Evolutionary conservation across 2,888 invertebrate genomes (phyloP).

Genomic region (Leptarthrus brevirostris): DNA sequence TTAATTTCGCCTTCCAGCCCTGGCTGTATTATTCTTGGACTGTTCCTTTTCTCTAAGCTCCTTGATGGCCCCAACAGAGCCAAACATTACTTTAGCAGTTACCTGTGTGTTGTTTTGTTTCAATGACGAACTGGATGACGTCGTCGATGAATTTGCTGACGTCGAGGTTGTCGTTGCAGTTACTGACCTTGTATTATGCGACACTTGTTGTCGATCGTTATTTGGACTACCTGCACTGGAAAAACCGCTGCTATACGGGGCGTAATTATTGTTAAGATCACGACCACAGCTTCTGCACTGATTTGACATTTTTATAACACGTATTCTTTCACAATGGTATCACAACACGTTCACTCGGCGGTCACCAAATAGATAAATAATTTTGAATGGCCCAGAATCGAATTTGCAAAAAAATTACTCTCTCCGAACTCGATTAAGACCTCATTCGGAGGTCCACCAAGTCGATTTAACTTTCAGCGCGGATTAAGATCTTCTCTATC

Average conservation of each 20-base stretch:
- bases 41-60: constrained; percentile 79
- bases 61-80: constrained; percentile 79
- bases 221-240: constrained; percentile 62
- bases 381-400: constrained; percentile 34
- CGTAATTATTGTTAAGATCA: constrained; percentile 67
- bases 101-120: constrained; percentile 67
- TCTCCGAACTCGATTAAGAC: constrained; percentile 24
- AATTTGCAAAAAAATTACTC: constrained; percentile 27
- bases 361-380: constrained; percentile 26
- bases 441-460: constrained; percentile 42
- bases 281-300: constrained; percentile 68
- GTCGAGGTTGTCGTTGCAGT: constrained; percentile 44
- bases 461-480: constrained; percentile 54
- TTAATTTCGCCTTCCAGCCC: constrained; percentile 65
- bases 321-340: constrained; percentile 29
- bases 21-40: constrained; percentile 70
- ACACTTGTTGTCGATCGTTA: constrained; percentile 59
- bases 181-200: constrained; percentile 49
- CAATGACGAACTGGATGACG: constrained; percentile 49
- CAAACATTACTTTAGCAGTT: constrained; percentile 80
- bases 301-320: constrained; percentile 63
- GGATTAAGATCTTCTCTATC: constrained; percentile 54
- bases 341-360: constrained; percentile 35
- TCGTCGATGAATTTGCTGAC: constrained; percentile 8
- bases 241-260: constrained; percentile 66